These are phyloP conservation scores for Marronus borbonicus DNA, from an alignment of 2,888 invertebrate species.

Conservation along the genomic window DNA sequence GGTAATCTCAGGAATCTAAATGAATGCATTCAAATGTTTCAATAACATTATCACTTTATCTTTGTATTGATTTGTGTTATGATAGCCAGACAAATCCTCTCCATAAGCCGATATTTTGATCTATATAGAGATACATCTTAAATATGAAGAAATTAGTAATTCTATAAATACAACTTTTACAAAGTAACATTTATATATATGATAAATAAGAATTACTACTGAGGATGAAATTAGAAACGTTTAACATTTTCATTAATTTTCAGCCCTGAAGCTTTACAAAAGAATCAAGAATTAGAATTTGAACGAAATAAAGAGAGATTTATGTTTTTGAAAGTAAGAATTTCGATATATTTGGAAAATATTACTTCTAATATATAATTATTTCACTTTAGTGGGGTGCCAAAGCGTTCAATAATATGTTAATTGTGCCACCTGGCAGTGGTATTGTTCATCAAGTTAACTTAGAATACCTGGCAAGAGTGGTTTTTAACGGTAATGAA, in stretches of 20 bases:
- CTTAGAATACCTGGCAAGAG: slow-evolving; percentile 92
- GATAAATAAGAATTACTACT: too few species aligned
- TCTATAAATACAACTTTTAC: too few species aligned
- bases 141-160: too few species aligned
- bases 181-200: too few species aligned
- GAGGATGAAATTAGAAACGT: too few species aligned
- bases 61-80: too few species aligned
- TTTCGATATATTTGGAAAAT: background rate
- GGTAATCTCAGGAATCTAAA: too few species aligned
- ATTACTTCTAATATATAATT: background rate
- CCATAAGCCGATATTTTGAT: too few species aligned
- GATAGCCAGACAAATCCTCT: too few species aligned
- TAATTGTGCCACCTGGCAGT: slow-evolving; percentile 98
- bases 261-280: slow-evolving; percentile 89
- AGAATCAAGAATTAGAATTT: slow-evolving; percentile 96
- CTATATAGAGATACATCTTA: too few species aligned
- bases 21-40: too few species aligned
- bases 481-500: slow-evolving; percentile 84
- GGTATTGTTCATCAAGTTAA: slow-evolving; percentile 99
- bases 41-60: too few species aligned
- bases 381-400: slow-evolving; percentile 91
- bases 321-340: slow-evolving; percentile 89
- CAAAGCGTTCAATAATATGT: slow-evolving; percentile 94
- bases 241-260: slow-evolving; percentile 60
- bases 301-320: slow-evolving; percentile 96